A percentile compares a stretch with the other conserved stretches of the same genome.
phyloP scores from a whole-genome alignment of 2,888 invertebrate species.

The Polymixis flavicincta region DNA sequence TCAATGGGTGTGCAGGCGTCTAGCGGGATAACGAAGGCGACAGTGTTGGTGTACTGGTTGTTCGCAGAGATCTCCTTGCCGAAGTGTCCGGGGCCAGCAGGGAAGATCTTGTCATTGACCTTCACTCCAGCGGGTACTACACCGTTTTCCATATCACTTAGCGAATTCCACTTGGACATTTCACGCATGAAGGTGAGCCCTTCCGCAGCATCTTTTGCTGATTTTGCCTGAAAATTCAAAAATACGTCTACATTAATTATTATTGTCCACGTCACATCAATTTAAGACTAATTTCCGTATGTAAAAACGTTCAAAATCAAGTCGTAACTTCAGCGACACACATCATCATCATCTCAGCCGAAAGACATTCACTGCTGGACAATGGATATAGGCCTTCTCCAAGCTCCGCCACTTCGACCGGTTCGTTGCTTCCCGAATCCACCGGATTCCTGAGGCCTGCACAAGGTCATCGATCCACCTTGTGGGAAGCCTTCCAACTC shows the following conservation, averaged over 20 bases:
- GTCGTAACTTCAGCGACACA: not conserved
- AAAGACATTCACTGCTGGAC: too few relatives aligned
- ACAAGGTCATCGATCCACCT: too few relatives aligned
- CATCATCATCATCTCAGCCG: not conserved
- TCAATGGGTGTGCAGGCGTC: conserved; percentile 91
- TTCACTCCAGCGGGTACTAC: conserved; percentile 81
- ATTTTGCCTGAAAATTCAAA: conserved; percentile 92
- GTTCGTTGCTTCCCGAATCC: too few relatives aligned
- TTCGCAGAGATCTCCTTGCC: conserved; percentile 93
- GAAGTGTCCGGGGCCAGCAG: conserved; percentile 98
- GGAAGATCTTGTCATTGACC: conserved; percentile 74
- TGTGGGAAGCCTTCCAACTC: too few relatives aligned
- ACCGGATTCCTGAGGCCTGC: too few relatives aligned
- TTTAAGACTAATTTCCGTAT: not conserved
- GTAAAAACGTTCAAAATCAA: not conserved
- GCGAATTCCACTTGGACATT: conserved; percentile 97
- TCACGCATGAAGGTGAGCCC: conserved; percentile 99
- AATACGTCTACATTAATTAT: not conserved
- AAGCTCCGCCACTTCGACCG: too few relatives aligned
- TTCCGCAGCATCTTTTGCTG: conserved; percentile 96
- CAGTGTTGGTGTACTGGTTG: conserved; percentile 92
- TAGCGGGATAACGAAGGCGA: conserved; percentile 93
- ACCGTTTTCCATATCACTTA: conserved; percentile 91
- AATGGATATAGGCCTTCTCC: too few relatives aligned
- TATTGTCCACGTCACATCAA: not conserved